Evolutionary conservation across 2,113 vertebrate genomes (phyloP), one percentile per base, ranked within the genome.

Genomic region (Tinamus guttatus): DNA sequence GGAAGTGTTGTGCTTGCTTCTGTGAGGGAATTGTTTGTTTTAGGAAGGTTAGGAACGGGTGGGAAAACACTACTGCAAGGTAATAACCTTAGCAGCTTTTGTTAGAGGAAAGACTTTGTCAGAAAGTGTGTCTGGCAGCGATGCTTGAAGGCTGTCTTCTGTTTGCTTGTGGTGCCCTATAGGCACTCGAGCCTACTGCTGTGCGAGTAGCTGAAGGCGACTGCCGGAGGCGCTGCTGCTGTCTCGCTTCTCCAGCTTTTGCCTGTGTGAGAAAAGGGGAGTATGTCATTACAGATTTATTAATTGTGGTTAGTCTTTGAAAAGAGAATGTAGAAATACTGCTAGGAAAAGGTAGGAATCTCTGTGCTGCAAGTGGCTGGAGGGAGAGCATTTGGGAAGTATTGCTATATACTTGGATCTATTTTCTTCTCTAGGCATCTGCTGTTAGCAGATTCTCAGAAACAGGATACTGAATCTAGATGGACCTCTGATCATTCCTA

Each of bases 371-470:
- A 77, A 34, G 38, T 22, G 84, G 86, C 59, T 77, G 82, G 24
- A 67, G 27, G 38, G 24, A 75, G 22, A 43, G 45, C 1, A 0
- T 71, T 94, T 71, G 45, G 36, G 34, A 83, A 87, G 64, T 36
- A 13, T 49, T 2, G 2, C 77, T 77, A 30, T 38, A 32, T 59
- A 47, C 38, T 52, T 56, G 13, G 56, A 79, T 78, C 52, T 51
- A 8, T 20, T 4, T 51, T 84, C 85, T 75, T 81, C 60, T 76
- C 71, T 38, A 60, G 93, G 81, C 74, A 28, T 76, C 41, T 94
- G 52, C 91, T 85, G 38, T 52, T 92, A 43, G 62, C 58, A 49
- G 78, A n/a, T 93, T 90, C 62, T 92, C 86, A 76, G 52, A 87
- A 92, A 85, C 28, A 16, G 76, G 89, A 36, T 56, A 24, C 52